Evolutionary conservation across 2,888 invertebrate genomes (phyloP), one percentile per base, ranked within the genome.

Genomic region (Agapetus fuscipes): DNA sequence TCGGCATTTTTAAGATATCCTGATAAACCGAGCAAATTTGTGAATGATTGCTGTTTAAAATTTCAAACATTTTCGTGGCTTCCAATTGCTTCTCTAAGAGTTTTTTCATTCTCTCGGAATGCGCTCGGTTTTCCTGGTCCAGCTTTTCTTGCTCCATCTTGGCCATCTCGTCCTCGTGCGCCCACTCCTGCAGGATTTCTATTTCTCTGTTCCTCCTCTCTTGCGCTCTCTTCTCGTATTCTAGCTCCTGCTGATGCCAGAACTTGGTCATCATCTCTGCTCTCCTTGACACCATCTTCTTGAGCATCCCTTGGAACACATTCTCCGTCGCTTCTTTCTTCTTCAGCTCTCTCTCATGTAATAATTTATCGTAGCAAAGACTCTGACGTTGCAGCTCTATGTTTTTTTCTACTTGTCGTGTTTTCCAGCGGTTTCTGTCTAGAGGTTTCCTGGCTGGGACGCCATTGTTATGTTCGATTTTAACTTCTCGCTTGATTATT

Each of bases 1-100:
- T 57, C 3, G 74, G 53, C n/a, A 71, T 50, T 11, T 59, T 56
- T 3, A 62, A 62, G 31, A 80, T 71, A 43, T 70, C 66, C 57
- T 73, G 71, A 51, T 74, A 77, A 45, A 66, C 61, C n/a, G 54
- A 53, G 35, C 65, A 65, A 49, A 78, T 76, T 50, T 69, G 71
- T 1, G 64, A 62, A 47, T 79, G 75, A 48, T 71, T 72, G 29
- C 69, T 64, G 16, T 70, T 67, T 12, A 80, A 69, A 1, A 67
- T 62, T n/a, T 76, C 71, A 48, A 76, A 63, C 34, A 64, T 54
- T 3, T 59, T 58, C 4, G 61, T 59, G 1, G 64, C 65, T 52
- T 59, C 66, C 37, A 65, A 66, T 52, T 71, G 65, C 51, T 74
- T 62, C 50, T 72, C 70, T 40, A 70, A 56, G 49, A 71, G 63